Conservation (phyloP, 1,140 invertebrate species). For the Neodiprion fabricii region DNA sequence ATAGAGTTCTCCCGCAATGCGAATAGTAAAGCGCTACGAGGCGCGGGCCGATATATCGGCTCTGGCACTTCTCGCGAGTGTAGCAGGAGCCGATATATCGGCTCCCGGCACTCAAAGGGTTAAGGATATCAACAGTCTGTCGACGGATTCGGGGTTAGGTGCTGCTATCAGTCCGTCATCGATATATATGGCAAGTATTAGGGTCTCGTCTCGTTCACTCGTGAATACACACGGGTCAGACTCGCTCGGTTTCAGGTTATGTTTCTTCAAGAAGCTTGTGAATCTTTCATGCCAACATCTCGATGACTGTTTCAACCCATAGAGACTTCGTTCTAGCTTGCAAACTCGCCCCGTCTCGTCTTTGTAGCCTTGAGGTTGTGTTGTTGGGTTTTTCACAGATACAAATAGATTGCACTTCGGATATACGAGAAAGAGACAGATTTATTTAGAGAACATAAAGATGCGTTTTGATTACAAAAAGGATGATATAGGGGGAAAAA, state of each 20-base stretch:
- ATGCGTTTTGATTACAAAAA: too few relatives aligned
- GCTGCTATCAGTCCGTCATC: conserved; percentile 58
- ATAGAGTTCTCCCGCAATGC: too few relatives aligned
- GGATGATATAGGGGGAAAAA: too few relatives aligned
- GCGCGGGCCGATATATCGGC: too few relatives aligned
- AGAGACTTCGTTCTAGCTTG: conserved; percentile 46
- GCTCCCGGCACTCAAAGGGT: too few relatives aligned
- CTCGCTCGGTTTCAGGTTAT: conserved; percentile 35
- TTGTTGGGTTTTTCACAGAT: too few relatives aligned
- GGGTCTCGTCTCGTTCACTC: conserved; percentile 29
- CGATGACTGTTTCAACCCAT: conserved; percentile 54
- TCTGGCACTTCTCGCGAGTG: too few relatives aligned
- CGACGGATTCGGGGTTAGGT: conserved; percentile 24
- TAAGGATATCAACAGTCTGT: conserved; percentile 31
- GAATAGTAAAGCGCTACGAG: too few relatives aligned
- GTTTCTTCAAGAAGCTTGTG: conserved; percentile 34
- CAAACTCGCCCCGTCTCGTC: conserved; percentile 31
- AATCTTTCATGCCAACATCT: conserved; percentile 45
- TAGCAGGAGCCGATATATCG: too few relatives aligned
- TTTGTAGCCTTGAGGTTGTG: conserved; percentile 44
- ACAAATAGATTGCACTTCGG: too few relatives aligned
- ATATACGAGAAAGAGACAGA: too few relatives aligned
- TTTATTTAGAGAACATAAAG: too few relatives aligned
- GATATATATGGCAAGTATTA: conserved; percentile 56
- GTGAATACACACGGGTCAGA: conserved; percentile 40